Conservation (phyloP, 1,140 invertebrate genomes). For the Catajapyx aquilonaris region DNA sequence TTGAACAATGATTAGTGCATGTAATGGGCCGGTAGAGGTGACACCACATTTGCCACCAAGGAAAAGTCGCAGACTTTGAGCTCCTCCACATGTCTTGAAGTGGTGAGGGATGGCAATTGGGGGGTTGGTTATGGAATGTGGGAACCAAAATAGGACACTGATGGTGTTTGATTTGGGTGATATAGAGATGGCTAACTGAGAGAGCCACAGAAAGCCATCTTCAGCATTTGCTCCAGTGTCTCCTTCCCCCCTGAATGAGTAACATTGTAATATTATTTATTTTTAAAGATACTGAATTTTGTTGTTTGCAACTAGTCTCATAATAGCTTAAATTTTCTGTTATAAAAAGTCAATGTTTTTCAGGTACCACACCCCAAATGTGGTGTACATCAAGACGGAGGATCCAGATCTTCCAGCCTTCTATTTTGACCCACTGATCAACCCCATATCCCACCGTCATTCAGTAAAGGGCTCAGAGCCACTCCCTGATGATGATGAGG, state of each 20-base stretch:
- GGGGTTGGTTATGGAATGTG: too few species aligned
- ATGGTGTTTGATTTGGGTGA: too few species aligned
- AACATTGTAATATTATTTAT: background rate
- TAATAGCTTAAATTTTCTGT: background rate
- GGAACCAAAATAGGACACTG: too few species aligned
- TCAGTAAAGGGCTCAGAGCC: slow-evolving; percentile 65
- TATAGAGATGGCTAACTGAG: too few species aligned
- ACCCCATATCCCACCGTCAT: slow-evolving; percentile 92
- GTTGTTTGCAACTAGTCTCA: background rate
- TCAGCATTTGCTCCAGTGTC: slow-evolving; percentile 1
- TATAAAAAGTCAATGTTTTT: slow-evolving; percentile 20
- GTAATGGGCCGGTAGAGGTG: too few species aligned
- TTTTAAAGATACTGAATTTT: slow-evolving; percentile 5
- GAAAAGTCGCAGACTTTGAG: too few species aligned
- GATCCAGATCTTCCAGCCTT: slow-evolving; percentile 99
- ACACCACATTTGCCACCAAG: too few species aligned
- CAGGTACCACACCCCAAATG: slow-evolving; percentile 97
- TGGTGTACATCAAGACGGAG: slow-evolving; percentile 99
- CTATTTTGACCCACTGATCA: slow-evolving; percentile 98
- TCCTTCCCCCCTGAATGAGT: background rate
- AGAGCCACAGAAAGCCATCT: slow-evolving; percentile 1
- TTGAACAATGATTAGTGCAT: too few species aligned
- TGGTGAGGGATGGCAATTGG: too few species aligned
- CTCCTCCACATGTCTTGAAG: too few species aligned
- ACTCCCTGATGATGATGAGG: slow-evolving; percentile 81